Evolutionary conservation across 2,113 vertebrate genomes (phyloP), one percentile per base, ranked within the genome.

Genomic region (Lamprologus speciosus): DNA sequence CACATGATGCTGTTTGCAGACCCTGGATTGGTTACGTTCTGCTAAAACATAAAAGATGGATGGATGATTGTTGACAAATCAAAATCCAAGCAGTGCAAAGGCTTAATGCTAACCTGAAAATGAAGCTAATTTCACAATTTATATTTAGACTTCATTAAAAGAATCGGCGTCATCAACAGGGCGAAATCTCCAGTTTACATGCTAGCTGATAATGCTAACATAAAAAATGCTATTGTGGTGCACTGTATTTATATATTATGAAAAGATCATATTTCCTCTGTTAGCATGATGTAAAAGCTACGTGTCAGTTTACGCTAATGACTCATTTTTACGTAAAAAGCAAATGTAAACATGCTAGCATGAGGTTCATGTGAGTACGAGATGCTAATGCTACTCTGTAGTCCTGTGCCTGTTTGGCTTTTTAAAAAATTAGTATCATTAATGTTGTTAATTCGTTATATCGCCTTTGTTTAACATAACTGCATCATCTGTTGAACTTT

Each of bases 231-330:
- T 73, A 26, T 5, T 45, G 13, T 45, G 8, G 8, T 16, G 21
- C 6, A 4, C 13, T 45, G 4, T 45, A 26, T 73, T 6, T 26
- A 11, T 16, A 17, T 45, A 17, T 7, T 73, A 0, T 0, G 4
- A 9, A 45, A 26, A 2, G 9, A 73, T 45, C n/a, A 45, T 10
- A 45, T 23, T 73, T 73, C 8, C 35, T 73, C 13, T 16, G 23
- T 45, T 45, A 7, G 13, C 8, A 0, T 26, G 5, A 26, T 23
- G 8, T 45, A 45, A 73, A 73, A 26, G 12, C 37, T 45, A 26
- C 21, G 1, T 73, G 13, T 26, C 60, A 23, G 3, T 70, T 70
- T 42, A 40, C 5, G 6, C 19, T n/a, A 68, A 21, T 70, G n/a
- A 42, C 12, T 21, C 1, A 14, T 21, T 68, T 40, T 40, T 37